Evolutionary conservation across 2,797 vertebrate genomes (phyloP).

Genomic region (Lacerta bilineata): DNA sequence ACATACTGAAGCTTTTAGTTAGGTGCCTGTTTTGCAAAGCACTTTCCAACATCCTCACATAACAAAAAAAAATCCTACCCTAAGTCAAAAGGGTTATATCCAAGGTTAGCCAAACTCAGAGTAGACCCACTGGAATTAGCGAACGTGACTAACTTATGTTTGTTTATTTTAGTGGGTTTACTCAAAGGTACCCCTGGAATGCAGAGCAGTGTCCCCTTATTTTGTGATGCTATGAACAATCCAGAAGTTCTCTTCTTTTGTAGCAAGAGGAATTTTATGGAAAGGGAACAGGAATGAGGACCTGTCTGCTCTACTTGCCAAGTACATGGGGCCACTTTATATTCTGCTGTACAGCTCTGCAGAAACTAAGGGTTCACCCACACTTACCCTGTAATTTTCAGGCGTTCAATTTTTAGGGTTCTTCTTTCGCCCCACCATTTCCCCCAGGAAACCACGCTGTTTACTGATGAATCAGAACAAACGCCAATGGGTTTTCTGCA

Average conservation of each 20-base stretch:
- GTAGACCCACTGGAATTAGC: not conserved
- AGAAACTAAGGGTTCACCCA: not conserved
- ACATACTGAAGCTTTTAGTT: not conserved
- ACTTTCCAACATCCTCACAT: not conserved
- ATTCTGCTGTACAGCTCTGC: not conserved
- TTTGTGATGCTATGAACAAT: not conserved
- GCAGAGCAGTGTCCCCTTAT: not conserved
- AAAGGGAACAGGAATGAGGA: not conserved
- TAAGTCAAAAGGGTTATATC: not conserved
- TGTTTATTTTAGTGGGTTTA: no score
- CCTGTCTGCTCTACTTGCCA: not conserved
- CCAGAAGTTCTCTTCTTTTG: not conserved
- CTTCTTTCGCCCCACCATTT: no score
- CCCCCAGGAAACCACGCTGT: no score
- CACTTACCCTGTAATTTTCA: no score
- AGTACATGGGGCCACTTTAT: not conserved
- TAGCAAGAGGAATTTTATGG: not conserved
- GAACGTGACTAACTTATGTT: no score
- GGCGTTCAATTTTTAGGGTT: no score
- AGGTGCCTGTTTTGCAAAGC: not conserved
- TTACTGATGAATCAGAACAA: no score
- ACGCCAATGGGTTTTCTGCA: no score
- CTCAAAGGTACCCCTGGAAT: not conserved
- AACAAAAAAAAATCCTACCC: not conserved
- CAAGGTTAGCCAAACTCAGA: not conserved